Conservation (phyloP, 2,113 vertebrate genomes). For the Ptyas mucosa region DNA sequence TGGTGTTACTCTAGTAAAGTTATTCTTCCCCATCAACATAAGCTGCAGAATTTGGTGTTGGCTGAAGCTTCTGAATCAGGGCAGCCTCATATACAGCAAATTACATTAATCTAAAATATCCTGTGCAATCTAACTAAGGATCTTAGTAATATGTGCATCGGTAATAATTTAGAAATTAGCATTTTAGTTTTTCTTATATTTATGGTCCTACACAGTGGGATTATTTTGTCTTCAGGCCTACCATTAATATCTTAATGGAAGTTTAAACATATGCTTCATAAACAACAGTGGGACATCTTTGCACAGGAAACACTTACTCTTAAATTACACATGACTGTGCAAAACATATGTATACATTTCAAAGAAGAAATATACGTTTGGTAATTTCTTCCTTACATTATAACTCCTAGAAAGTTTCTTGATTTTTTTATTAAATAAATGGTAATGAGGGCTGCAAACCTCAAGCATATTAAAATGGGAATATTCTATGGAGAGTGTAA, state of each 20-base stretch:
- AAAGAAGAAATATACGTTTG: neutral
- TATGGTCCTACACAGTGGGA: neutral
- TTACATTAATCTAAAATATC: neutral
- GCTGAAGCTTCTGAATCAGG: neutral
- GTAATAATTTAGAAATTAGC: neutral
- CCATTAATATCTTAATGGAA: neutral
- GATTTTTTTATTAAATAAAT: neutral
- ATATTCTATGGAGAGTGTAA: neutral
- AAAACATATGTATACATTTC: neutral
- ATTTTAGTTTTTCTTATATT: neutral
- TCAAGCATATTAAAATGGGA: neutral
- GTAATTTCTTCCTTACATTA: neutral
- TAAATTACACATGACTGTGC: no score
- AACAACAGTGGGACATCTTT: neutral
- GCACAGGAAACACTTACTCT: neutral
- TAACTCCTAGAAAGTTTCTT: neutral
- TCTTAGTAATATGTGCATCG: neutral
- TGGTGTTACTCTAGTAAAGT: neutral
- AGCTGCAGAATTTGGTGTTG: neutral
- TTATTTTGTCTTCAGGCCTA: neutral
- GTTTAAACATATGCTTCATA: neutral
- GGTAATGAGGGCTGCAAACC: neutral
- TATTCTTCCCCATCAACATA: neutral
- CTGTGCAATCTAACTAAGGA: neutral
- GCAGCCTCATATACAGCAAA: neutral